Percentiles rank a stretch among this genome's conserved stretches.
Evolutionary conservation across 30 jellyfish, hydroid and myxozoan species (phyloP).

Genomic region (Pelagia noctiluca): DNA sequence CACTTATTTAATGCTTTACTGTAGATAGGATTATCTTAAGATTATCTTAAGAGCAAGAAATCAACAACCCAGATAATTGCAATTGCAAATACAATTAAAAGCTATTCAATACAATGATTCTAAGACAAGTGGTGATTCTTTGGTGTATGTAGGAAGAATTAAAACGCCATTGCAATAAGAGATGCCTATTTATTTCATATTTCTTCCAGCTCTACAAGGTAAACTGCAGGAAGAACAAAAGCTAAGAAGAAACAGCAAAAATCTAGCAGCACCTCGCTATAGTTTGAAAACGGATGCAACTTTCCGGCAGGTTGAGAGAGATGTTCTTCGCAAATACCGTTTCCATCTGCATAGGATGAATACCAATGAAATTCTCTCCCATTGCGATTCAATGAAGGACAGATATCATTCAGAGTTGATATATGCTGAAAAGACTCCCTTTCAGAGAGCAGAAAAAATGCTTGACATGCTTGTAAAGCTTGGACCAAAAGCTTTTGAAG

Average conservation of each 20-base stretch:
- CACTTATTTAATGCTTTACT: not conserved
- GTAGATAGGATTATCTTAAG: not conserved
- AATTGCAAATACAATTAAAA: too few species aligned
- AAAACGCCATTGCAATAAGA: not conserved
- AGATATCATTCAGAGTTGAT: constrained; percentile 31
- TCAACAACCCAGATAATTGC: not conserved
- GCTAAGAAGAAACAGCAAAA: not conserved
- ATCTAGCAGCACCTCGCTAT: not conserved
- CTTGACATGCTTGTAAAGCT: constrained; percentile 54
- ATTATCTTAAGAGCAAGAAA: not conserved
- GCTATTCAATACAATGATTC: too few species aligned
- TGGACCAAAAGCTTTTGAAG: constrained; percentile 75
- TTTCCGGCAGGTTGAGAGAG: constrained; percentile 32
- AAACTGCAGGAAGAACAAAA: not conserved
- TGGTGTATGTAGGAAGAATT: too few species aligned
- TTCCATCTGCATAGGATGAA: constrained; percentile 48
- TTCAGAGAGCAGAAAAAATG: constrained; percentile 42
- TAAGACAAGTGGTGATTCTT: too few species aligned
- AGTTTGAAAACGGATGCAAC: constrained; percentile 12
- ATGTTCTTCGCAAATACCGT: constrained; percentile 44
- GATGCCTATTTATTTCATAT: not conserved
- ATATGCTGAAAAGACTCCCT: constrained; percentile 36
- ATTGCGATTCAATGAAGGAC: constrained; percentile 23
- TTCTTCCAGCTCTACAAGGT: not conserved
- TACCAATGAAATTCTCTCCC: constrained; percentile 9